Evolutionary conservation across 2,113 vertebrate genomes (phyloP), one percentile per base, ranked within the genome.

Genomic region (Pagrus major): DNA sequence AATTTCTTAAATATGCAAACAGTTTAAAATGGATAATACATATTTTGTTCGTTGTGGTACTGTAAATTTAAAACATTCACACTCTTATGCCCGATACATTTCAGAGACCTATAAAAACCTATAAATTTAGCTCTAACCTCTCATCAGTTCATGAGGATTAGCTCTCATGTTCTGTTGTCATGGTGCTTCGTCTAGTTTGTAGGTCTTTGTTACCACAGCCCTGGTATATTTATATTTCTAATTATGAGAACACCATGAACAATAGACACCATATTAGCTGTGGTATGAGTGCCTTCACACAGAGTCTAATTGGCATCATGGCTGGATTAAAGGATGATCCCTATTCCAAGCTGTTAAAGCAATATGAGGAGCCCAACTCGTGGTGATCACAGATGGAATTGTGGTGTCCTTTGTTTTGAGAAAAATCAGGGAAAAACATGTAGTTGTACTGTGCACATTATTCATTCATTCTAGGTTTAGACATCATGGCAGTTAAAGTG

Each of bases 261-360:
- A 83, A 83, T 41, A 58, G 81, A 29, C 54, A 78, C 66, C 20
- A 71, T 58, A 79, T 75, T 66, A 86, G 58, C 44, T 35, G 54
- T n/a, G 54, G 76, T 67, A 29, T 71, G 61, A 68, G 25, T 23
- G 47, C 54, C 18, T 47, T 73, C 71, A 71, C 29, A 66, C 52
- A 64, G 41, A 66, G 81, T 80, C 60, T 78, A 78, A 76, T 41
- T 76, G 80, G 72, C 71, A 74, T 79, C 64, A 80, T 81, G 73
- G 29, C 70, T 59, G 78, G 84, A 89, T 92, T 89, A 83, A 67
- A 44, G 47, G 56, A 76, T 88, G 79, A 89, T 84, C 80, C 77
- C 41, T 20, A 20, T 56, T 71, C 59, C n/a, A 29, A 56, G 54
- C 72, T 59, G 56, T 70, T 78, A 70, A 60, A 7, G 51, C 12